Percentiles rank a stretch among this genome's conserved stretches.
phyloP scores from a whole-genome alignment of 2,888 invertebrate species.

The Orthosia gracilis region DNA sequence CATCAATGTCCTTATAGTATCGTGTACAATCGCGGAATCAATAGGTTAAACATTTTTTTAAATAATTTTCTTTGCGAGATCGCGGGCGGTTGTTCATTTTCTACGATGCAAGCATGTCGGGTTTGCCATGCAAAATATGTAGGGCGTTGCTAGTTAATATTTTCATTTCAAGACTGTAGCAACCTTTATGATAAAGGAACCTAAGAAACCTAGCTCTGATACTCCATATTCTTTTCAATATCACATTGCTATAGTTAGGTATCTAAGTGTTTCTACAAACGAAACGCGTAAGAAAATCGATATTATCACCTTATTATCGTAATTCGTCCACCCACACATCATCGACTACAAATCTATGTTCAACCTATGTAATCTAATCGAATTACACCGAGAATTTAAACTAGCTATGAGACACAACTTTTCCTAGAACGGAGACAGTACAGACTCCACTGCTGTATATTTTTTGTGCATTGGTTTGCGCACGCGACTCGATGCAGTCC shows the following conservation, averaged over 20 bases:
- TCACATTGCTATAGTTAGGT: background rate
- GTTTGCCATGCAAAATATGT: background rate
- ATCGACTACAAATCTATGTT: conserved; percentile 33
- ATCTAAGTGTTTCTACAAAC: background rate
- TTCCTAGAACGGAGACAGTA: conserved; percentile 46
- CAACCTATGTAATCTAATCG: conserved; percentile 37
- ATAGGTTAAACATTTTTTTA: too few relatives aligned
- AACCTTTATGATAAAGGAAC: background rate
- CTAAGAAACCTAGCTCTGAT: too few relatives aligned
- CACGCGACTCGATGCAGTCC: conserved; percentile 31
- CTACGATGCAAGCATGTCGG: too few relatives aligned
- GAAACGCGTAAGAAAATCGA: conserved; percentile 2
- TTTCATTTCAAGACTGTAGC: background rate
- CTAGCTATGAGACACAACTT: conserved; percentile 44
- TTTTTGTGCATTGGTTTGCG: conserved; percentile 31
- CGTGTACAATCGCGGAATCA: too few relatives aligned
- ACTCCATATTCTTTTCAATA: background rate
- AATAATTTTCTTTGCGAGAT: too few relatives aligned
- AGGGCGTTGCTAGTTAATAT: background rate
- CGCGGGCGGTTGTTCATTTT: too few relatives aligned
- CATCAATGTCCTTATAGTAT: too few relatives aligned
- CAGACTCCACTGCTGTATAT: conserved; percentile 13
- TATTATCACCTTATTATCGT: conserved; percentile 2
- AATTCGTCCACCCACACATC: conserved; percentile 4
- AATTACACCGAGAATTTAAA: conserved; percentile 40